Conservation (phyloP, 1,140 invertebrate genomes). For the Nautilus pompilius region DNA sequence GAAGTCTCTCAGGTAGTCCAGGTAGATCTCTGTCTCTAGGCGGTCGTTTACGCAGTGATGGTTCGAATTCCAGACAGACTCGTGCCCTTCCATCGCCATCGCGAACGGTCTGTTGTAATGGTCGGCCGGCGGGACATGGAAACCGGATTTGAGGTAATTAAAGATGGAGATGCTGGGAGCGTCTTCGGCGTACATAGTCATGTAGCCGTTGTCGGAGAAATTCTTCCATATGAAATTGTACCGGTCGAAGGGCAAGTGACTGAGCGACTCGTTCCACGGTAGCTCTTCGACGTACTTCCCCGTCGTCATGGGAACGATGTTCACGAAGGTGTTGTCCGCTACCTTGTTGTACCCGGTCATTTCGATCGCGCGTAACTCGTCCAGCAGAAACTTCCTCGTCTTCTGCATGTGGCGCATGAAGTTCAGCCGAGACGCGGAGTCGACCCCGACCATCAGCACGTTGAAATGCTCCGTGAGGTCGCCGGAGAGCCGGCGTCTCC, state of each 20-base stretch:
- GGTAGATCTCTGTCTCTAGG: slow-evolving; percentile 23
- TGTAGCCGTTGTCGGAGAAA: slow-evolving; percentile 53
- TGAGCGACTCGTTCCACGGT: slow-evolving; percentile 44
- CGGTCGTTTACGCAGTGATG: slow-evolving; percentile 33
- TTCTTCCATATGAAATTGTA: slow-evolving; percentile 60
- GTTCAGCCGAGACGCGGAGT: slow-evolving; percentile 81
- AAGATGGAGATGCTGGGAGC: slow-evolving; percentile 56
- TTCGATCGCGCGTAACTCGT: slow-evolving; percentile 41
- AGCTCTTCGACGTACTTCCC: slow-evolving; percentile 50
- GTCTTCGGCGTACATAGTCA: slow-evolving; percentile 59
- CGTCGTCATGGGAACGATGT: slow-evolving; percentile 50
- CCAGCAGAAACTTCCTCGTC: slow-evolving; percentile 63
- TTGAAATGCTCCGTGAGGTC: slow-evolving; percentile 36
- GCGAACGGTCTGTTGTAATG: slow-evolving; percentile 56
- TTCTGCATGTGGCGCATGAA: slow-evolving; percentile 77
- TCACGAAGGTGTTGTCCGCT: slow-evolving; percentile 54
- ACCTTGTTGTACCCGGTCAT: slow-evolving; percentile 52
- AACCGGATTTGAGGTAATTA: slow-evolving; percentile 57
- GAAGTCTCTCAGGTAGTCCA: slow-evolving; percentile 19
- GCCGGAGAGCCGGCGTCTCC: slow-evolving; percentile 7
- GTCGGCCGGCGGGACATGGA: slow-evolving; percentile 54
- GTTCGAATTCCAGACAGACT: slow-evolving; percentile 37
- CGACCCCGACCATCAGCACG: slow-evolving; percentile 79
- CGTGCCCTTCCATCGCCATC: slow-evolving; percentile 42
- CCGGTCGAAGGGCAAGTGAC: slow-evolving; percentile 47